Percentiles rank a stretch among this genome's conserved stretches.
These are phyloP conservation scores for Trachelus iudaicus DNA, from an alignment of 2,888 invertebrate genomes.

Conservation along the genomic window DNA sequence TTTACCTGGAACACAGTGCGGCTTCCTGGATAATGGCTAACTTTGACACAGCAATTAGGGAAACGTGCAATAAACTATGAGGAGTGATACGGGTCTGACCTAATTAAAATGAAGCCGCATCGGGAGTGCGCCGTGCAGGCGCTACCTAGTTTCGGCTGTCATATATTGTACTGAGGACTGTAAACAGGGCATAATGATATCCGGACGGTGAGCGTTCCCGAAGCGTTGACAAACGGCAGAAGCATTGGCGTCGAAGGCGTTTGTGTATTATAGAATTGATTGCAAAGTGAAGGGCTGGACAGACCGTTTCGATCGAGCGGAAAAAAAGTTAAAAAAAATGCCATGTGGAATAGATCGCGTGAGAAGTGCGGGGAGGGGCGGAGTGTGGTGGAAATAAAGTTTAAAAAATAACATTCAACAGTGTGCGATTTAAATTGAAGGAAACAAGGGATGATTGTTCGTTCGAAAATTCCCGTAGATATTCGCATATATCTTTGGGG, in stretches of 20 bases:
- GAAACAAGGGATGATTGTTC: background rate
- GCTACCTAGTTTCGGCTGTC: conserved; percentile 28
- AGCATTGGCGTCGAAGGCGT: background rate
- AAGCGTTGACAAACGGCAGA: background rate
- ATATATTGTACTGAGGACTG: conserved; percentile 25
- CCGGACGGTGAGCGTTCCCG: conserved; percentile 1
- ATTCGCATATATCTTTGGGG: background rate
- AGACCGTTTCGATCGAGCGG: background rate
- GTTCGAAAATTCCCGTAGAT: background rate
- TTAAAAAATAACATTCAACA: background rate
- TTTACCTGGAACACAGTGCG: conserved; percentile 8
- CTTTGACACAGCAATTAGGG: conserved; percentile 32
- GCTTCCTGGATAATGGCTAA: conserved; percentile 27
- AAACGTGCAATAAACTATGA: conserved; percentile 34
- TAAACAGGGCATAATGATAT: conserved; percentile 37
- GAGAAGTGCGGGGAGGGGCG: background rate
- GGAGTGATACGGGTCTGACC: conserved; percentile 31
- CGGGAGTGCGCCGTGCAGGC: conserved; percentile 5
- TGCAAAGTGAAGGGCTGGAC: background rate
- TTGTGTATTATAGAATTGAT: background rate
- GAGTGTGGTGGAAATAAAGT: background rate
- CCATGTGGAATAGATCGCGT: background rate
- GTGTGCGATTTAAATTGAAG: background rate
- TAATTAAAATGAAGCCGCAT: conserved; percentile 39
- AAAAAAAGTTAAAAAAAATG: background rate